These are phyloP conservation scores for Poecilia gillii DNA, from an alignment of 2,797 vertebrate genomes.

Conservation along the genomic window DNA sequence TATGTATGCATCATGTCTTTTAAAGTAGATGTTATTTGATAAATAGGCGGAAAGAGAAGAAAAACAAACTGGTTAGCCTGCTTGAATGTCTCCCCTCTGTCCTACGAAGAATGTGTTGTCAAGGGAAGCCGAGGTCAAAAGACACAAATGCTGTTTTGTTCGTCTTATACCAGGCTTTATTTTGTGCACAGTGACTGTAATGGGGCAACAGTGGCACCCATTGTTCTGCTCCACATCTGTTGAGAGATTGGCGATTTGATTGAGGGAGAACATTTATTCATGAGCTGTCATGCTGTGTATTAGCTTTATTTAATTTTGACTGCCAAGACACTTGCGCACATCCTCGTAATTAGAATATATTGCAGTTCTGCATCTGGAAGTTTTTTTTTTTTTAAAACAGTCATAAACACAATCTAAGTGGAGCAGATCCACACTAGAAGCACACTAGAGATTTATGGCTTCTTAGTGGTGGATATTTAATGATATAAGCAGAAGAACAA, in stretches of 20 bases:
- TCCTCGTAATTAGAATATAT: slow-evolving; percentile 26
- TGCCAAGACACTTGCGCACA: slow-evolving; percentile 23
- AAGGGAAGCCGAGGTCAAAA: slow-evolving; percentile 69
- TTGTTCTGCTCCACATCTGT: slow-evolving; percentile 57
- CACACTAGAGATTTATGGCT: slow-evolving; percentile 2
- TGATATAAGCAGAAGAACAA: slow-evolving; percentile 35
- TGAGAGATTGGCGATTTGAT: slow-evolving; percentile 59
- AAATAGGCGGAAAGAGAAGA: slow-evolving; percentile 62
- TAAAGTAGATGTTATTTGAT: slow-evolving; percentile 57
- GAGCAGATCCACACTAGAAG: slow-evolving; percentile 15
- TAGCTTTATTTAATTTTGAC: slow-evolving; percentile 36
- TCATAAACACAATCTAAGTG: slow-evolving; percentile 18
- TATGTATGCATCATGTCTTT: slow-evolving; percentile 40
- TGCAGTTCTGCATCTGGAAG: slow-evolving; percentile 17
- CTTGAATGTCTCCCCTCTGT: slow-evolving; percentile 65
- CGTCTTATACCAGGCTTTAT: slow-evolving; percentile 46
- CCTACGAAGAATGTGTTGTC: slow-evolving; percentile 75
- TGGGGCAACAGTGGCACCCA: slow-evolving; percentile 61
- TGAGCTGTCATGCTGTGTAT: slow-evolving; percentile 40
- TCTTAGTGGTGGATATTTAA: slow-evolving; percentile 44
- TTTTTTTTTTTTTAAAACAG: background rate
- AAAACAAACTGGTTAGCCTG: slow-evolving; percentile 62
- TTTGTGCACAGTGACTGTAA: slow-evolving; percentile 45
- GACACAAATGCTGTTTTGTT: slow-evolving; percentile 77
- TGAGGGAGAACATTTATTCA: slow-evolving; percentile 57